Percentiles rank a stretch among this genome's conserved stretches.
Conservation (phyloP, 1,140 invertebrate genomes). For the Zaprionus vittiger region DNA sequence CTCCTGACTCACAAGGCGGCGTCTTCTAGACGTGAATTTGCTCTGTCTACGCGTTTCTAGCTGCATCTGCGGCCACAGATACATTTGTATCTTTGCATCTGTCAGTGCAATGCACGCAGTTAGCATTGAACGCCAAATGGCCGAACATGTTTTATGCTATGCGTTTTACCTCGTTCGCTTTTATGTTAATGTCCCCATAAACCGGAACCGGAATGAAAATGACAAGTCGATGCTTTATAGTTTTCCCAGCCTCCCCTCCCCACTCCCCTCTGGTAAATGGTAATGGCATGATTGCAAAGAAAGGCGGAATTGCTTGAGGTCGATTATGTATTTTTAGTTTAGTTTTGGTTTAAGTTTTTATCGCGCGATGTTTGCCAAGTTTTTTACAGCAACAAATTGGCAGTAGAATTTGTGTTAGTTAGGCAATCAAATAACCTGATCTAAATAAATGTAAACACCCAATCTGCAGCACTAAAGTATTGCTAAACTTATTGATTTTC, state of each 20-base stretch:
- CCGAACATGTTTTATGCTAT: slow-evolving; percentile 51
- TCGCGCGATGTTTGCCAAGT: slow-evolving; percentile 19
- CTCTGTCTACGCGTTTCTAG: slow-evolving; percentile 56
- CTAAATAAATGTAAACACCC: neutral
- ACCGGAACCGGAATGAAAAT: slow-evolving; percentile 59
- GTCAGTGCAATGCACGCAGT: slow-evolving; percentile 66
- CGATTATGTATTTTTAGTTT: slow-evolving; percentile 33
- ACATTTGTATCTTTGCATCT: slow-evolving; percentile 50
- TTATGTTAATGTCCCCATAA: slow-evolving; percentile 71
- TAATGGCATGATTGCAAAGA: slow-evolving; percentile 40
- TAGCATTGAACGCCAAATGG: slow-evolving; percentile 65
- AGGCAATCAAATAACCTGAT: slow-evolving; percentile 17
- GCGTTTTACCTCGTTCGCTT: slow-evolving; percentile 36
- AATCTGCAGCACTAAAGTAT: neutral
- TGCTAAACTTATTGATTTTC: neutral
- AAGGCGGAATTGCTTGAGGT: slow-evolving; percentile 62
- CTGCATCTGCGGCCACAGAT: slow-evolving; percentile 45
- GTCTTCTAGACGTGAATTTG: slow-evolving; percentile 4
- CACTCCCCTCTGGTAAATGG: neutral
- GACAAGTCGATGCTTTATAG: slow-evolving; percentile 33
- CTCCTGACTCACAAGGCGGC: slow-evolving; percentile 33
- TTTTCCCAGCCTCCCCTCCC: neutral
- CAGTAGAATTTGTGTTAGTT: slow-evolving; percentile 22
- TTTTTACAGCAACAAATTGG: slow-evolving; percentile 24
- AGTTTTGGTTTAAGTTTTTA: slow-evolving; percentile 36